Percentiles rank a stretch among this genome's conserved stretches.
Conservation (phyloP, 2,113 vertebrate genomes). For the Polypterus bichir region DNA sequence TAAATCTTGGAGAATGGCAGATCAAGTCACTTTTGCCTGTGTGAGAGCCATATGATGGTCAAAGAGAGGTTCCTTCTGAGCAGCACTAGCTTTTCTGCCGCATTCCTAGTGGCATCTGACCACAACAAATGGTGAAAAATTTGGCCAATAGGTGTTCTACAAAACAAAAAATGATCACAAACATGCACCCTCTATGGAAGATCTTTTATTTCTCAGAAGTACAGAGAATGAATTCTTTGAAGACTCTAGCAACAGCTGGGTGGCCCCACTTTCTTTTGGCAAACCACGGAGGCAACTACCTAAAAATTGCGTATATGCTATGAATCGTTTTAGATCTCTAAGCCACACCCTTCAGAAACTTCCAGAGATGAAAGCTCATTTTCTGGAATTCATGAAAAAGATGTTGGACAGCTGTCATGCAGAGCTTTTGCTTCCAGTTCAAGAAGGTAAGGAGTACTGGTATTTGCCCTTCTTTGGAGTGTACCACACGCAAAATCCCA, state of each 20-base stretch:
- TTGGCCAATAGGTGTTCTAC: neutral
- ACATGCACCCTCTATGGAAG: neutral
- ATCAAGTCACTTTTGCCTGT: neutral
- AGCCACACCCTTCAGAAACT: neutral
- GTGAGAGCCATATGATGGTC: neutral
- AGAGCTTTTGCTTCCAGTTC: neutral
- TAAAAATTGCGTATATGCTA: neutral
- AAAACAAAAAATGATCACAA: neutral
- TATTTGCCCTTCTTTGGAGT: conserved; percentile 6
- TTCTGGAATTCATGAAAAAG: neutral
- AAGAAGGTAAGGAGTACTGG: conserved; percentile 7
- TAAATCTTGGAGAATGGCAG: neutral
- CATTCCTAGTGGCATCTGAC: neutral
- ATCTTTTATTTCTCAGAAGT: neutral
- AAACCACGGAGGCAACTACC: neutral
- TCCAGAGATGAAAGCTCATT: neutral
- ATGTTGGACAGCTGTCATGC: neutral
- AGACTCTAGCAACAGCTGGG: neutral
- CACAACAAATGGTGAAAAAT: neutral
- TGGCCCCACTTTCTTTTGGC: neutral
- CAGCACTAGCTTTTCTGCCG: neutral
- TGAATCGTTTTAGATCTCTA: neutral
- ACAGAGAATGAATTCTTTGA: neutral
- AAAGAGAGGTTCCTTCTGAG: neutral
- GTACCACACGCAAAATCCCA: conserved; percentile 1